Base-by-base conservation (phyloP, 2,113 vertebrate species). In the Sigmodon hispidus region DNA sequence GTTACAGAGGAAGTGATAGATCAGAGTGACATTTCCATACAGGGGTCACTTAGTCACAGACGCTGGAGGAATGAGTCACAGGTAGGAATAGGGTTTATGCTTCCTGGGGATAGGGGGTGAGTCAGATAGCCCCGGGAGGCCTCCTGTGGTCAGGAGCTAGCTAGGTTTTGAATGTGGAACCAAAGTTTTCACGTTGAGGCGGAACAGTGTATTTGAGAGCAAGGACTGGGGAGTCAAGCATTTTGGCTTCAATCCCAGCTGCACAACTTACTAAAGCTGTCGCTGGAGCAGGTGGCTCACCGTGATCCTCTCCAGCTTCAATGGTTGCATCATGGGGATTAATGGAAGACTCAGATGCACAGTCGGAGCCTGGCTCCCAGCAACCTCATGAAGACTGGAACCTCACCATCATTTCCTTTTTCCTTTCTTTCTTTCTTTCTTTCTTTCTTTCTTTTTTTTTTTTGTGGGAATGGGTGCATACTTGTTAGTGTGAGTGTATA, bases 11-110 rank as follows among this genome's bases (percentile, higher is more conserved):
- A 70, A 75, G 65, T 10, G 40, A 65, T 19, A 16, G 85, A 59
- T 69, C 5, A 0, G 45, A 59, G 29, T 40, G 87, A n/a, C 34
- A 31, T 84, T 91, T 93, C 94, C 84, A 73, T 3, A n/a, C 67
- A 31, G 89, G 93, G 77, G 73, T 70, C 93, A 50, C 21, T 96
- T 36, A 87, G 91, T 96, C 95, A 92, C 40, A 36, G 7, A 40
- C 0, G 0, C 76, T 95, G 29, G 34, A 72, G 55, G 72, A n/a
- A 57, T 95, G 94, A 95, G 65, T 91, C 97, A 90, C 7, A 72
- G 67, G 67, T 24, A 75, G 45, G 59, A 17, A 0, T 26, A 11
- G 77, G 40, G 73, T 50, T 63, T 89, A 19, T 87, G 91, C 67
- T 83, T 72, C 63, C 55, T 22, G 19, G 52, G 89, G 40, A 65